A percentile compares a stretch with the other conserved stretches of the same genome.
Evolutionary conservation across 2,888 invertebrate species (phyloP).

Genomic region (Eristalis tenax): DNA sequence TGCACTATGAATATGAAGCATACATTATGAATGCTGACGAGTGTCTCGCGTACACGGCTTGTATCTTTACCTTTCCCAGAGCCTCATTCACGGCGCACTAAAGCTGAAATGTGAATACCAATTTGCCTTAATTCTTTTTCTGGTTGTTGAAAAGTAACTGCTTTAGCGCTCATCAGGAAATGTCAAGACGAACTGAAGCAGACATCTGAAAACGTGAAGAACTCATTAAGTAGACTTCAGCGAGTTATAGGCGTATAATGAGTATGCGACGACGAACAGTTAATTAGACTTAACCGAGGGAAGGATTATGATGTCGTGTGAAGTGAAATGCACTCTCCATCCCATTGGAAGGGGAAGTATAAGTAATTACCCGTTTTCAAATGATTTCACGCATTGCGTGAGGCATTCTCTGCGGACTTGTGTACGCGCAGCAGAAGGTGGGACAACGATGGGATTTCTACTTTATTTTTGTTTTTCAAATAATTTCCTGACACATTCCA

Average conservation of each 20-base stretch:
- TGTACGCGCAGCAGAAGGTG: neutral
- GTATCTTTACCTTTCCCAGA: constrained; percentile 22
- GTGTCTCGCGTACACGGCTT: constrained; percentile 28
- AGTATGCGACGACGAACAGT: constrained; percentile 15
- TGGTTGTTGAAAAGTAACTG: constrained; percentile 27
- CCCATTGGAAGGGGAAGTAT: neutral
- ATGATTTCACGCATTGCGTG: neutral
- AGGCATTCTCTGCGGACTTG: neutral
- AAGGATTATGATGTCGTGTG: constrained; percentile 34
- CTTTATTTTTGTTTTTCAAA: too few species aligned
- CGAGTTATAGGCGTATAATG: constrained; percentile 19
- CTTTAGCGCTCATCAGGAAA: constrained; percentile 44
- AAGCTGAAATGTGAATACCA: constrained; percentile 38
- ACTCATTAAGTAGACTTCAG: constrained; percentile 17
- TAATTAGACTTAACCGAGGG: constrained; percentile 44
- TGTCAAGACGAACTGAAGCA: constrained; percentile 44
- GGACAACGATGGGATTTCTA: too few species aligned
- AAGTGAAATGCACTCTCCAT: constrained; percentile 20
- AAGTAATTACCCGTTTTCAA: neutral
- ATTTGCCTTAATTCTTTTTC: neutral
- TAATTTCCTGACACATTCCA: neutral
- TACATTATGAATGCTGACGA: constrained; percentile 39
- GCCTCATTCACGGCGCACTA: neutral
- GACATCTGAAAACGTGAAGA: constrained; percentile 18
- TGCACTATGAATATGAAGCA: constrained; percentile 10